Base-by-base conservation (phyloP, 1,140 invertebrate species). In the Anoplophora glabripennis region DNA sequence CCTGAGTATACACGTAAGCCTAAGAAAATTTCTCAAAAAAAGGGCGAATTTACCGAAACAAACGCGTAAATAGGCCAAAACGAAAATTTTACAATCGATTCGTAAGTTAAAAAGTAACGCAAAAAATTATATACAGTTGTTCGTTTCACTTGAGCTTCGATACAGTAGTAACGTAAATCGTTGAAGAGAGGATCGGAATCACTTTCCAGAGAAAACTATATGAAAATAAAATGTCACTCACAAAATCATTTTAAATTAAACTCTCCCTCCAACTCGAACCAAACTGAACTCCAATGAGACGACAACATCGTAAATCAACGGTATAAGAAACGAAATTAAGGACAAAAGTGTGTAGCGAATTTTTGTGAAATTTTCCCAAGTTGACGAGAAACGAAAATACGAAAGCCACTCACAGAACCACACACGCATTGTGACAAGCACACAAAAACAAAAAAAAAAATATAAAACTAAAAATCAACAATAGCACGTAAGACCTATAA, bases 1-100 rank as follows among this genome's bases (percentile, higher is more conserved):
- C 68, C 68, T 70, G 68, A 70, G 67, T 69, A 66, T 49, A 53
- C 59, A 21, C 21, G 28, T 33, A 12, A 11, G 46, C 46, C 11
- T 45, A 17, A 18, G 21, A 45, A 45, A 45, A 52, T 61, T 53
- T 54, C 61, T 61, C 52, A 28, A 53, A 21, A 34, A 34, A 59
- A 15, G 54, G 36, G 51, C 33, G 55, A 15, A 60, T 36, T 53
- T 7, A 12, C 15, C 38, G 38, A 41, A 12, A n/a, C 38, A n/a
- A n/a, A n/a, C n/a, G n/a, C n/a, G 2, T 12, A 41, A 12, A 17
- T n/a, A 17, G 15, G 38, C 38, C 38, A 4, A 17, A 41, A 17
- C 38, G 4, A n/a, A n/a, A 41, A n/a, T n/a, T n/a, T n/a, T n/a
- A n/a, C n/a, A n/a, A n/a, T n/a, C n/a, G n/a, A n/a, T 15, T 7